Evolutionary conservation across 1,140 invertebrate genomes (phyloP).

Genomic region (Hestina assimilis): DNA sequence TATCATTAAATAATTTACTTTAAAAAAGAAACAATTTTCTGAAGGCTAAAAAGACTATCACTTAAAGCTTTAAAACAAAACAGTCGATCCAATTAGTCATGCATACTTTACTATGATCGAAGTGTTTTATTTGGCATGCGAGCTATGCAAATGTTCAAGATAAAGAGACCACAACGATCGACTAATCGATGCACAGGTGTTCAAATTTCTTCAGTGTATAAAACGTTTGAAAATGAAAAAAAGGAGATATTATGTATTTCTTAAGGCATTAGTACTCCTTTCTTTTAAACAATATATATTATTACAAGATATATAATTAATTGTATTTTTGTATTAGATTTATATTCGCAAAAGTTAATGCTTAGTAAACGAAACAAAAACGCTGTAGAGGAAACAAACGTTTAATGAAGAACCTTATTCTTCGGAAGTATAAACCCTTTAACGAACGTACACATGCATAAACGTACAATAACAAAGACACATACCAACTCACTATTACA

Average conservation of each 20-base stretch:
- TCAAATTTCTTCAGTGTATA: conserved; percentile 1
- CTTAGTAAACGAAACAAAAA: too few species aligned
- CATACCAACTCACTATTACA: too few species aligned
- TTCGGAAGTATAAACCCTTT: too few species aligned
- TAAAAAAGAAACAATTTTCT: background rate
- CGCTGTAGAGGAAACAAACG: too few species aligned
- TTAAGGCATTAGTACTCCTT: background rate
- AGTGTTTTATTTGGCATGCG: conserved; percentile 49
- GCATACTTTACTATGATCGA: conserved; percentile 48
- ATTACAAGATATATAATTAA: too few species aligned
- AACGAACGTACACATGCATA: too few species aligned
- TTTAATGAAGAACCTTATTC: too few species aligned
- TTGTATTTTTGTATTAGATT: too few species aligned
- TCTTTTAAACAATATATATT: background rate
- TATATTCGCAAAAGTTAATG: too few species aligned
- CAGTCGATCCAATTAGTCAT: conserved; percentile 40
- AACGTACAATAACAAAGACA: too few species aligned
- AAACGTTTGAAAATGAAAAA: background rate
- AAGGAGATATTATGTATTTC: background rate
- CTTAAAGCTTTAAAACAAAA: conserved; percentile 20
- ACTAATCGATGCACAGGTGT: conserved; percentile 43
- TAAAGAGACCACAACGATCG: conserved; percentile 36
- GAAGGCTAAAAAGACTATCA: conserved; percentile 1
- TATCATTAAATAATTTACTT: background rate
- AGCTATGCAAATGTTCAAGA: conserved; percentile 53